A percentile compares a stretch with the other conserved stretches of the same genome.
Conservation (phyloP, 2,888 invertebrate genomes). For the Neoascia interrupta region DNA sequence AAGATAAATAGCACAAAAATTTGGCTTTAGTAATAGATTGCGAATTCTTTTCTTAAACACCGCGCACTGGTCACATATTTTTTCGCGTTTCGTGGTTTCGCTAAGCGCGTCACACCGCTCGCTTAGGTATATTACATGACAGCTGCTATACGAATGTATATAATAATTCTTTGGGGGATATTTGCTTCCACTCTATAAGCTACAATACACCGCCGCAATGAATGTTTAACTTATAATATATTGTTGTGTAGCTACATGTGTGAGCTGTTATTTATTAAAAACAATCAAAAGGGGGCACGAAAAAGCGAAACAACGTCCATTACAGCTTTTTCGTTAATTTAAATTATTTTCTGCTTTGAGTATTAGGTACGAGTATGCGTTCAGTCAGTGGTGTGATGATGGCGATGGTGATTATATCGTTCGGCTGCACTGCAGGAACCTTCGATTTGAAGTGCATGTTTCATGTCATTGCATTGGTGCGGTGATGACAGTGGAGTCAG, state of each 20-base stretch:
- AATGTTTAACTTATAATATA: conserved; percentile 40
- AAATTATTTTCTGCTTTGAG: conserved; percentile 37
- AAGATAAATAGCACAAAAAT: conserved; percentile 8
- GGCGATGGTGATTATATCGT: conserved; percentile 15
- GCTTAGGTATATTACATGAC: conserved; percentile 24
- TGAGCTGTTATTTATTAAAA: conserved; percentile 38
- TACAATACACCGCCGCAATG: neutral
- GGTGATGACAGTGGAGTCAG: conserved; percentile 4
- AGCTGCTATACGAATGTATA: conserved; percentile 44
- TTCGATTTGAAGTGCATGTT: neutral
- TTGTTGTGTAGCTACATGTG: conserved; percentile 10
- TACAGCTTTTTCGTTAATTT: conserved; percentile 49
- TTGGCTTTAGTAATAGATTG: conserved; percentile 5
- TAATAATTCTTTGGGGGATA: neutral
- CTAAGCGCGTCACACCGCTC: conserved; percentile 44
- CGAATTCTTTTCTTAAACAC: conserved; percentile 34
- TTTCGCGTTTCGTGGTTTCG: conserved; percentile 21
- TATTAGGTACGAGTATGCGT: neutral
- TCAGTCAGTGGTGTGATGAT: conserved; percentile 26
- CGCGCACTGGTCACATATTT: neutral
- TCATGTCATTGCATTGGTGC: neutral
- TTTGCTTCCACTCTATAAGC: conserved; percentile 19
- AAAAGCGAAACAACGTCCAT: conserved; percentile 21
- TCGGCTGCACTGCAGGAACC: conserved; percentile 10
- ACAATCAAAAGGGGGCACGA: conserved; percentile 21